phyloP scores from a whole-genome alignment of 2,888 invertebrate genomes.

The Eilema sororculum region DNA sequence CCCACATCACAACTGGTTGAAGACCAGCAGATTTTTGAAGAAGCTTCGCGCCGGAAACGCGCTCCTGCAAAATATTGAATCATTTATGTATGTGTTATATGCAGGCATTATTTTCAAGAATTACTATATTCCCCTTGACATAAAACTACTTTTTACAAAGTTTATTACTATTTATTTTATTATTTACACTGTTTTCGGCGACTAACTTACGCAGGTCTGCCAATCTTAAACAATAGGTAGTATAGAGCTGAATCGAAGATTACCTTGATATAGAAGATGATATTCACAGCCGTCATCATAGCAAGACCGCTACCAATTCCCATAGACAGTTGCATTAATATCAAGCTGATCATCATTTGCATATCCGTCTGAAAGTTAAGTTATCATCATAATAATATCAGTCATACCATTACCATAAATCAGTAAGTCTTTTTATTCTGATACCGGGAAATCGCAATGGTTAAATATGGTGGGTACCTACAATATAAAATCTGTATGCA shows the following conservation, averaged over 20 bases:
- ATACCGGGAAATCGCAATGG: too few relatives aligned
- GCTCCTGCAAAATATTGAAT: constrained; percentile 81
- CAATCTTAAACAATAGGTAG: neutral
- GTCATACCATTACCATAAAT: neutral
- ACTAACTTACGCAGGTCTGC: neutral
- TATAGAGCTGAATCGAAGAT: neutral
- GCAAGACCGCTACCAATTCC: constrained; percentile 92
- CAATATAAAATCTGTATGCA: too few relatives aligned
- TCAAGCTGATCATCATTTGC: constrained; percentile 64
- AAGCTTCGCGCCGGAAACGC: constrained; percentile 89
- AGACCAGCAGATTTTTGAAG: constrained; percentile 92
- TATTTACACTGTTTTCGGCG: neutral
- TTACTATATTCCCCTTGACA: neutral
- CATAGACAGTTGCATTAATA: constrained; percentile 86
- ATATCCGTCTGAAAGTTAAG: constrained; percentile 66
- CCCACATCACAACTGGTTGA: constrained; percentile 90
- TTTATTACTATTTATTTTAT: too few relatives aligned
- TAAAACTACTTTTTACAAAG: too few relatives aligned
- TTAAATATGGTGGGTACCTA: too few relatives aligned
- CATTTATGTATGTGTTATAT: too few relatives aligned
- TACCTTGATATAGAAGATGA: constrained; percentile 87
- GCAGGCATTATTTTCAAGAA: neutral
- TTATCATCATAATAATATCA: neutral
- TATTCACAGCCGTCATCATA: constrained; percentile 89
- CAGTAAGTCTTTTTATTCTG: too few relatives aligned